Base-by-base conservation (phyloP, 2,797 vertebrate genomes). In the Lithobates pipiens region DNA sequence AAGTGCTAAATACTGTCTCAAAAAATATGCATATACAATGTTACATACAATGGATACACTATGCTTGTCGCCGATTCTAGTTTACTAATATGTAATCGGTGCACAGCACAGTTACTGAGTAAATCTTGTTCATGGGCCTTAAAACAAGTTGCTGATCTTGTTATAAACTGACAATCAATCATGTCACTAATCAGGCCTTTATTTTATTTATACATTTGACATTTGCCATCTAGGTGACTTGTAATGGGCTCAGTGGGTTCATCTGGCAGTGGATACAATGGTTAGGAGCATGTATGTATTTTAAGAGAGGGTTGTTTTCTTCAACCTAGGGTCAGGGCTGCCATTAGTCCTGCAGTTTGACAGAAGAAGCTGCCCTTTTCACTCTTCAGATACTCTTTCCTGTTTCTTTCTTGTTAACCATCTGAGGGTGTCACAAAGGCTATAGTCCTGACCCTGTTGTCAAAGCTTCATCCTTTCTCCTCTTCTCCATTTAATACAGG, bases 321-420 rank as follows among this genome's bases (percentile, higher is more conserved):
- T 92, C 94, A 94, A 94, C 89, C n/a, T 2, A 54, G 83, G 94
- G 95, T 95, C 95, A 95, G 86, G 77, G 89, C 89, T 89, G 93
- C 94, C 91, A 94, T 96, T 95, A 94, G 94, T 96, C 92, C 92
- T 90, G 89, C 87, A 29, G 96, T 96, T 95, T 95, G 94, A 96
- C 95, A 96, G 95, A 96, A 96, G 95, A 80, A 54, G 27, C 11
- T 50, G 36, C 32, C 69, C 42, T 54, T 79, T 81, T 87, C 68
- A 61, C 85, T 86, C 68, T 61, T 50, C 34, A 63, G 94, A 91
- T 89, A 93, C 91, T 94, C 93, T 95, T 92, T 94, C 94, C 94
- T 93, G 92, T 95, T 93, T 94, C 95, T 95, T 96, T 95, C 93
- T 95, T 90, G 88, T 93, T 89, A 90, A 91, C 88, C 87, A 91